Evolutionary conservation across 2,797 vertebrate species (phyloP).

Genomic region (Anguilla pacifica): DNA sequence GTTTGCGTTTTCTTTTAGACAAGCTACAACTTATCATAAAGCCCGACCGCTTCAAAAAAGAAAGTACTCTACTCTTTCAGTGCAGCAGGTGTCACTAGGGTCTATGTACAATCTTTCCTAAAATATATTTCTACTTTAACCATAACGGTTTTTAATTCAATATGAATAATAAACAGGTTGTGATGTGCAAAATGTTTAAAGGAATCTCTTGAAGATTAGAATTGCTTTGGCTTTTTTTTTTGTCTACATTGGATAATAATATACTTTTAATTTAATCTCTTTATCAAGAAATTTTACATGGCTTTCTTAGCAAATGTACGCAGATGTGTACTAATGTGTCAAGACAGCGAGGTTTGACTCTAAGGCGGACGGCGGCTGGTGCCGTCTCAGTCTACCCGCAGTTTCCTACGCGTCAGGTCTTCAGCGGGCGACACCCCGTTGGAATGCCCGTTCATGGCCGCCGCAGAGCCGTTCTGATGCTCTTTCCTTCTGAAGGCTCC

Average conservation of each 20-base stretch:
- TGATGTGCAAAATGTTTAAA: slow-evolving; percentile 55
- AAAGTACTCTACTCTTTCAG: neutral
- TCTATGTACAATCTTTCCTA: neutral
- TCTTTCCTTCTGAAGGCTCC: slow-evolving; percentile 77
- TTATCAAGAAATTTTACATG: slow-evolving; percentile 45
- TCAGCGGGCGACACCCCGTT: slow-evolving; percentile 77
- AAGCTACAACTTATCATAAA: neutral
- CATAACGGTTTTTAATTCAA: slow-evolving; percentile 53
- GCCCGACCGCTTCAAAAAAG: neutral
- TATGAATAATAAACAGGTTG: slow-evolving; percentile 55
- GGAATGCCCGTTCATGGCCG: slow-evolving; percentile 79
- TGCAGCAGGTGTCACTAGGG: slow-evolving; percentile 10
- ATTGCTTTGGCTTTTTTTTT: slow-evolving; percentile 59
- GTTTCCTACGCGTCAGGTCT: slow-evolving; percentile 77
- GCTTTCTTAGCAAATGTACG: slow-evolving; percentile 55
- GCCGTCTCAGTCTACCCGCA: slow-evolving; percentile 78
- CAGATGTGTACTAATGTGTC: slow-evolving; percentile 47
- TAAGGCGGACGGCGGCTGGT: neutral
- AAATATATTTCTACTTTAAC: slow-evolving; percentile 29
- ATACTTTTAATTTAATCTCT: slow-evolving; percentile 48
- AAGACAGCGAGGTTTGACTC: slow-evolving; percentile 32
- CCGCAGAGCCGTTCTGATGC: slow-evolving; percentile 77
- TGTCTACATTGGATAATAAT: slow-evolving; percentile 52
- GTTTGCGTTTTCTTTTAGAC: neutral
- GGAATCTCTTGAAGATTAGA: slow-evolving; percentile 50